Evolutionary conservation across 2,797 vertebrate species (phyloP), one percentile per base, ranked within the genome.

Genomic region (Siniperca scherzeri): DNA sequence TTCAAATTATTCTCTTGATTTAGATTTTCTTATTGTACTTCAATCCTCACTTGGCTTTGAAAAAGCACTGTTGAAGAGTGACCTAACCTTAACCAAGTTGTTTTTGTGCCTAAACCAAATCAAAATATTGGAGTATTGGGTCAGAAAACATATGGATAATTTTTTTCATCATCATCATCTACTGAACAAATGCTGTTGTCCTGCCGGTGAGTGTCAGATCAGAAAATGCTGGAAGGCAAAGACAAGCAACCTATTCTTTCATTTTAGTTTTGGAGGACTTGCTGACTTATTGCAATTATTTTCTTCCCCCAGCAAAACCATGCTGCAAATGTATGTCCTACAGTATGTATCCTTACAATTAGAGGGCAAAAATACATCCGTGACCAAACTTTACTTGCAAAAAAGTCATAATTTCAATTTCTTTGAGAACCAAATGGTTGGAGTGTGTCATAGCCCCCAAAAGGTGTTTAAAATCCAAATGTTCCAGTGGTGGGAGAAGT

Each of bases 321-420:
- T 6, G 6, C 33, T 36, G 33, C 33, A 36, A 36, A 36, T 4
- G 33, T 36, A 36, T 73, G 70, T 75, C 81, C 60, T 40, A 61
- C 19, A 61, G 59, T 38, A 19, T 59, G 65, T 77, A 27, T 77
- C 55, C 57, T 57, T 38, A 82, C 67, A 36, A 36, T 4, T 36
- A 87, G 77, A 77, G 73, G 68, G 74, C 74, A 56, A 57, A 50
- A 82, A 82, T 82, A 80, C 83, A 86, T 75, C 79, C n/a, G 57
- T 61, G 74, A 85, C 80, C 74, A 62, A 80, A 78, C 74, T 67
- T 48, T 52, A 53, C 78, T 78, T 36, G 33, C 6, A 36, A 36
- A 36, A 36, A 36, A 36, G 33, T 36, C 33, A 36, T 36, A 36
- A 4, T 36, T 4, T 36, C 33, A 75, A 69, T 73, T 75, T 71